Percentiles rank a stretch among this genome's conserved stretches.
These are phyloP conservation scores for Epistrophe grossulariae DNA, from an alignment of 2,888 invertebrate genomes.

Conservation along the genomic window DNA sequence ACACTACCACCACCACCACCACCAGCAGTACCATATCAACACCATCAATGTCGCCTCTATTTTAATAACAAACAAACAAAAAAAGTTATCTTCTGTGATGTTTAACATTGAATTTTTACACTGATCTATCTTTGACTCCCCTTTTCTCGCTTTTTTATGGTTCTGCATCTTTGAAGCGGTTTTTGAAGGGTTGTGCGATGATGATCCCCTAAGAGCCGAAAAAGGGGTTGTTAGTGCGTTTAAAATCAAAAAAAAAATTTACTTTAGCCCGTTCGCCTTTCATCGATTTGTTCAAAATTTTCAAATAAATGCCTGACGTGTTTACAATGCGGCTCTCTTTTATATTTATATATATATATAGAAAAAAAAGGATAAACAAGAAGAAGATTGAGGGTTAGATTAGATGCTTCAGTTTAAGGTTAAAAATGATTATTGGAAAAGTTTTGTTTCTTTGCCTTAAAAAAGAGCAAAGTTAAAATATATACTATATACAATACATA, in stretches of 20 bases:
- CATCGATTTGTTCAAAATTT: conserved; percentile 64
- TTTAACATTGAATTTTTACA: conserved; percentile 73
- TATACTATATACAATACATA: too few relatives aligned
- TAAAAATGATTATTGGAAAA: conserved; percentile 73
- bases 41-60: conserved; percentile 39
- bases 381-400: not conserved
- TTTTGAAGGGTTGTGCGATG: conserved; percentile 11
- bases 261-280: conserved; percentile 40
- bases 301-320: conserved; percentile 64
- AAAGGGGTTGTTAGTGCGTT: conserved; percentile 64
- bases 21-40: conserved; percentile 13
- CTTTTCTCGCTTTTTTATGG: conserved; percentile 41
- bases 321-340: conserved; percentile 51
- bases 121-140: conserved; percentile 57
- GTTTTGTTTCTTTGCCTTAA: conserved; percentile 45
- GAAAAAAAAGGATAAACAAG: conserved; percentile 29
- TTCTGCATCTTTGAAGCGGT: conserved; percentile 63
- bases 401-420: conserved; percentile 51
- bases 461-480: conserved; percentile 7
- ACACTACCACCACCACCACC: conserved; percentile 12
- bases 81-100: conserved; percentile 59
- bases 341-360: too few relatives aligned
- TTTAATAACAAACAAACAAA: not conserved
- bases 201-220: conserved; percentile 15
- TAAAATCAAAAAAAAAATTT: conserved; percentile 50